Evolutionary conservation across 2,113 vertebrate species (phyloP), one percentile per base, ranked within the genome.

Genomic region (Limanda limanda): DNA sequence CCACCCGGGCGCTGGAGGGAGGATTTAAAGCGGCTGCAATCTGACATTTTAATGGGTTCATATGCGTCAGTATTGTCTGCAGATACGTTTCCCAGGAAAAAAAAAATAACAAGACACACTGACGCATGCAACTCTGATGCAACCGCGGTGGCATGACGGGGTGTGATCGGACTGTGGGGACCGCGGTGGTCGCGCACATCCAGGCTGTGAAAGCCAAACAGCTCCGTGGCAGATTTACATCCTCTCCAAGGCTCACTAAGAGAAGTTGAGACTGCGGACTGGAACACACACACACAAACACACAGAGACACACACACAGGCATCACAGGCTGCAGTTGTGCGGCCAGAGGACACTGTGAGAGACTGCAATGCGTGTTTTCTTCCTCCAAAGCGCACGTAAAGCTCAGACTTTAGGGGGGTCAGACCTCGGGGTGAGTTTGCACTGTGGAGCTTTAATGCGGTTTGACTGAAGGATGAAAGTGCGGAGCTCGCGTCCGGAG

Each of bases 331-430:
- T 87, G 89, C 86, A 76, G 84, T 80, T 83, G 79, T 54, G 62
- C 78, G 71, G 78, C 76, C 71, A 71, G 78, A 87, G 77, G 76
- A 88, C 83, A 79, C 51, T 23, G 55, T 51, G 81, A 31, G 68
- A 86, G 70, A 74, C 74, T 92, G 93, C 93, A 94, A 88, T 93
- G 91, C 93, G 92, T 94, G 91, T 86, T 92, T 92, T 92, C 71
- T 92, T 74, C 59, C 71, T 78, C 75, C 79, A 55, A 73, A 88
- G 88, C 79, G 89, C 88, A 89, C 85, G 81, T 89, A 79, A 86
- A 88, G 86, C 83, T 65, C 87, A 80, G 40, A 81, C 76, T 81
- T 81, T 20, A 35, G 60, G 64, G 60, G 75, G 68, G 4, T 71
- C 12, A 69, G 59, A 70, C 72, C 63, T 40, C 17, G 60, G 59